These are phyloP conservation scores for Polydrusus cervinus DNA, from an alignment of 2,888 invertebrate genomes.

Conservation along the genomic window DNA sequence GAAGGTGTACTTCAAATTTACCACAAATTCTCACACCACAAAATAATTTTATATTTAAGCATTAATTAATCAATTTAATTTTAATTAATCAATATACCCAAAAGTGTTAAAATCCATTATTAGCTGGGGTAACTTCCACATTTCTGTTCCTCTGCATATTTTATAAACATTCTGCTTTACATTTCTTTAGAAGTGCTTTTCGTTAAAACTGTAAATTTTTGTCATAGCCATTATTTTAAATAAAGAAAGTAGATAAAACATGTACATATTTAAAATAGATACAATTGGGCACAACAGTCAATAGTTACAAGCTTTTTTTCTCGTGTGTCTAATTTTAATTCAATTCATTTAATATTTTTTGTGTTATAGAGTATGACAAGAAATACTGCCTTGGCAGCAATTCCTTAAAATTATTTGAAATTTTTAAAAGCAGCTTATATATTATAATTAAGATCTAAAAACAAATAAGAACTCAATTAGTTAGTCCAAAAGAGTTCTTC, in stretches of 20 bases:
- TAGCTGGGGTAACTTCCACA: conserved; percentile 5
- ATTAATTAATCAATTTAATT: conserved; percentile 4
- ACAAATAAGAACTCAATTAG: too few species aligned
- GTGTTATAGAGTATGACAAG: too few species aligned
- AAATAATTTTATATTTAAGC: neutral
- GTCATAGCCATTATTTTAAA: neutral
- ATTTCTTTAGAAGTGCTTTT: neutral
- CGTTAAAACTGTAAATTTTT: neutral
- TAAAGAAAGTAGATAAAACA: too few species aligned
- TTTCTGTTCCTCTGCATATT: conserved; percentile 2
- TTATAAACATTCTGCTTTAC: conserved; percentile 1
- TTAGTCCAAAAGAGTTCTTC: too few species aligned
- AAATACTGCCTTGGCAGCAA: neutral
- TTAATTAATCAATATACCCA: neutral
- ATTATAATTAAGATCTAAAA: too few species aligned
- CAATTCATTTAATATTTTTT: too few species aligned
- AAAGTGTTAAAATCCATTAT: conserved; percentile 4
- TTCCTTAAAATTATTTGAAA: too few species aligned
- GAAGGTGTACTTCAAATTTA: neutral
- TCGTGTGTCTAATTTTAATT: too few species aligned
- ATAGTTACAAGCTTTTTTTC: too few species aligned
- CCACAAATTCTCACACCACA: neutral
- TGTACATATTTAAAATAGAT: too few species aligned
- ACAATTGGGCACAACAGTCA: too few species aligned
- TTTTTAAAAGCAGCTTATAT: too few species aligned